Evolutionary conservation across 2,797 vertebrate genomes (phyloP).

Genomic region (Chlorospingus semifuscus): DNA sequence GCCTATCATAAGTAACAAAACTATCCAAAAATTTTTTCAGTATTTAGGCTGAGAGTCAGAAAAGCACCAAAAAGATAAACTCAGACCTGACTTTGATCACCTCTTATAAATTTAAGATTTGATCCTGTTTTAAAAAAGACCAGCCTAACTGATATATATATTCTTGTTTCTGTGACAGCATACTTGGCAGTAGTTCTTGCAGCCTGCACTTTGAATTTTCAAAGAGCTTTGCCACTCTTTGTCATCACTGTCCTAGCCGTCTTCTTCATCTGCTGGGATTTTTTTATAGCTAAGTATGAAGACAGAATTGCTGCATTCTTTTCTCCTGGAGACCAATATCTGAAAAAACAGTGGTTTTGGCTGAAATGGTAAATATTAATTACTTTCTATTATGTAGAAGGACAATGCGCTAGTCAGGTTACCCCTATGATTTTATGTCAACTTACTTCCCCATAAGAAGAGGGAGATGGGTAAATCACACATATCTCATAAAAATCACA

Average conservation of each 20-base stretch:
- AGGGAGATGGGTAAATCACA: not conserved
- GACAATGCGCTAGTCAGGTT: not conserved
- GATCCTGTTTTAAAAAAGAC: not conserved
- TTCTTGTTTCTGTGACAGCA: constrained; percentile 70
- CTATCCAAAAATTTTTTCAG: not conserved
- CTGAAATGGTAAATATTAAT: constrained; percentile 81
- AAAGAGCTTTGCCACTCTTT: constrained; percentile 80
- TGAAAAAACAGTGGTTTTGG: constrained; percentile 77
- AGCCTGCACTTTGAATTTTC: constrained; percentile 84
- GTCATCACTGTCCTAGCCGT: constrained; percentile 74
- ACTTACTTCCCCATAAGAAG: fast-evolving
- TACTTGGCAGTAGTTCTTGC: constrained; percentile 76
- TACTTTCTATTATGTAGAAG: not conserved
- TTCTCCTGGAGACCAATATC: constrained; percentile 50
- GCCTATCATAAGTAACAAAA: not conserved
- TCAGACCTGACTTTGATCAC: not conserved
- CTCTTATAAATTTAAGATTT: not conserved
- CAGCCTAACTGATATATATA: not conserved
- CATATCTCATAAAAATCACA: not conserved
- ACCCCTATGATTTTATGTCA: not conserved
- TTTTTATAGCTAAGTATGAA: constrained; percentile 77
- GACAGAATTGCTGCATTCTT: constrained; percentile 68
- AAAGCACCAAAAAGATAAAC: not conserved
- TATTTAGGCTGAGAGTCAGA: not conserved
- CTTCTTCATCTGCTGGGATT: constrained; percentile 85